Conservation (phyloP, 2,888 invertebrate genomes). For the Eremobia ochroleuca region DNA sequence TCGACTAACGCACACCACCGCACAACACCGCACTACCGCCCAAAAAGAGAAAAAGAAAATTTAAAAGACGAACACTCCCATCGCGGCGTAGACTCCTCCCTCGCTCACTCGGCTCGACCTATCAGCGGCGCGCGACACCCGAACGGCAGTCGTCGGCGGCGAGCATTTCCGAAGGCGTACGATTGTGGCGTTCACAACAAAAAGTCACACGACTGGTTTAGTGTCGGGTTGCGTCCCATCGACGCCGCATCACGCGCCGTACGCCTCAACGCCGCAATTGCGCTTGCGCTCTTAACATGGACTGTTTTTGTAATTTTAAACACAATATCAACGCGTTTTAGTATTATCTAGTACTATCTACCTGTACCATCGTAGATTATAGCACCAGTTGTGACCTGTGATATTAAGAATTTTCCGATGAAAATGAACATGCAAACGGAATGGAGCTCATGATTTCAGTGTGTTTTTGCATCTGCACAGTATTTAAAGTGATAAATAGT, state of each 20-base stretch:
- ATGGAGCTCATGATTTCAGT: constrained; percentile 89
- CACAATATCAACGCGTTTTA: constrained; percentile 73
- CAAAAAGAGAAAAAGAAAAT: constrained; percentile 91
- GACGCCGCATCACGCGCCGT: constrained; percentile 88
- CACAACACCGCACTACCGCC: constrained; percentile 87
- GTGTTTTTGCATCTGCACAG: constrained; percentile 84
- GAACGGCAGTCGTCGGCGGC: constrained; percentile 76
- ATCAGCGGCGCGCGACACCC: constrained; percentile 70
- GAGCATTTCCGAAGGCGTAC: constrained; percentile 83
- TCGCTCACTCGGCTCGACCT: constrained; percentile 75
- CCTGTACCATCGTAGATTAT: constrained; percentile 54
- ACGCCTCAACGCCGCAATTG: constrained; percentile 76
- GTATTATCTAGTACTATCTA: constrained; percentile 58
- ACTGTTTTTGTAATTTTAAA: constrained; percentile 82
- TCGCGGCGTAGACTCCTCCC: constrained; percentile 81
- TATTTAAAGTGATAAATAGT: constrained; percentile 88
- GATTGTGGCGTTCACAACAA: constrained; percentile 88
- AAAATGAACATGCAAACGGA: constrained; percentile 87
- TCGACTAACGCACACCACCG: constrained; percentile 89
- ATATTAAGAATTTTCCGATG: constrained; percentile 76
- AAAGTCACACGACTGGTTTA: constrained; percentile 90
- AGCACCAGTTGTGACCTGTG: constrained; percentile 82
- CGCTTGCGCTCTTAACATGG: constrained; percentile 86
- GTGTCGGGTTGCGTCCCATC: constrained; percentile 91
- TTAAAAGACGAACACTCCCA: constrained; percentile 90